Percentiles rank a stretch among this genome's conserved stretches.
phyloP scores from a whole-genome alignment of 2,888 invertebrate species.

The Ennomos fuscantarius region DNA sequence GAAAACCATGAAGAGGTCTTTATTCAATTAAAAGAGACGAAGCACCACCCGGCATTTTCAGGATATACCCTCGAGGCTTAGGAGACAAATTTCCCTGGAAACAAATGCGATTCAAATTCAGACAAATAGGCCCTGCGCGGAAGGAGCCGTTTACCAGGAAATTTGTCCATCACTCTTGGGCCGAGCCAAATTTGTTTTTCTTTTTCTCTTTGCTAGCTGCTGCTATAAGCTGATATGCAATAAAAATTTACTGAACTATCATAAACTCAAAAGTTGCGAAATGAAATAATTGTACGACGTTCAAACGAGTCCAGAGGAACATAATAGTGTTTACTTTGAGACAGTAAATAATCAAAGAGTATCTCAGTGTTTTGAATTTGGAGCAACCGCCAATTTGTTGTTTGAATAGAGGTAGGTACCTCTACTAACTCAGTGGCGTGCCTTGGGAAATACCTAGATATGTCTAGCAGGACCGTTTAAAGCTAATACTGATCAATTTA shows the following conservation, averaged over 20 bases:
- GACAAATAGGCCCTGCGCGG: slow-evolving; percentile 83
- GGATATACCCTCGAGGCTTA: slow-evolving; percentile 73
- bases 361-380: no score
- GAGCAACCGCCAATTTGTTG: no score
- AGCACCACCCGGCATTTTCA: slow-evolving; percentile 64
- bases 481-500: no score
- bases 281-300: no score
- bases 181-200: slow-evolving; percentile 74
- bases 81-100: slow-evolving; percentile 81
- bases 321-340: no score
- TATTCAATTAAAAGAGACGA: slow-evolving; percentile 78
- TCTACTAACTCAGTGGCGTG: no score
- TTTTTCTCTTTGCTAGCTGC: slow-evolving; percentile 61
- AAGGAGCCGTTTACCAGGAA: slow-evolving; percentile 80
- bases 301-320: no score
- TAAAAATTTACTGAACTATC: slow-evolving; percentile 15
- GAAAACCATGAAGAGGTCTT: slow-evolving; percentile 59
- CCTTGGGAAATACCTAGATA: no score
- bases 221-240: slow-evolving; percentile 44
- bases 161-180: slow-evolving; percentile 82
- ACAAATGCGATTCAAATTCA: slow-evolving; percentile 85
- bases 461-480: no score
- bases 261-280: no score
- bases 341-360: no score
- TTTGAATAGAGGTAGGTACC: no score